phyloP scores from a whole-genome alignment of 2,888 invertebrate genomes.

The Leucophenga montana region DNA sequence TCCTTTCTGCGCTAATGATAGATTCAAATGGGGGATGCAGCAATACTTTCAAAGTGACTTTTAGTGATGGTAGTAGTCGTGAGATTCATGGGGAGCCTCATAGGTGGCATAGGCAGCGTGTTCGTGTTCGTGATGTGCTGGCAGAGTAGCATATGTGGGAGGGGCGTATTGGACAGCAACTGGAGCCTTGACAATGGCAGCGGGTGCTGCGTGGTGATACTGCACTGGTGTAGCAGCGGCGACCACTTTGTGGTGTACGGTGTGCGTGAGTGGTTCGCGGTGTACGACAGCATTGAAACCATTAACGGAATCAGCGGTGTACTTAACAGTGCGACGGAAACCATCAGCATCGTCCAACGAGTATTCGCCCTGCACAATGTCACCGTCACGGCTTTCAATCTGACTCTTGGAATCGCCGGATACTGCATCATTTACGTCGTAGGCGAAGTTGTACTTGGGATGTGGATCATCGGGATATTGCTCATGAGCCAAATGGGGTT shows the following conservation, averaged over 20 bases:
- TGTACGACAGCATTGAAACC: constrained; percentile 72
- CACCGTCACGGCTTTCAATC: constrained; percentile 70
- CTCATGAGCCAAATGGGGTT: constrained; percentile 55
- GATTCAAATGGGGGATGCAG: constrained; percentile 44
- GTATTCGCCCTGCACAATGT: constrained; percentile 72
- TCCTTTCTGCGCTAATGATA: neutral
- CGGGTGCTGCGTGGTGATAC: constrained; percentile 53
- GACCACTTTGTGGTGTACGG: constrained; percentile 48
- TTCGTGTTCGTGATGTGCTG: constrained; percentile 46
- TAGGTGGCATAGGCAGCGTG: constrained; percentile 52
- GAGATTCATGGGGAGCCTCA: constrained; percentile 55
- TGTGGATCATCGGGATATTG: constrained; percentile 65
- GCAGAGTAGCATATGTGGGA: constrained; percentile 40
- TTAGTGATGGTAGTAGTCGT: constrained; percentile 62
- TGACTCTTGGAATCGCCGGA: constrained; percentile 73
- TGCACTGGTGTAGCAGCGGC: constrained; percentile 50
- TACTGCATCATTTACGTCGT: constrained; percentile 69
- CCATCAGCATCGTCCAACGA: constrained; percentile 72
- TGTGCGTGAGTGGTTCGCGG: constrained; percentile 60
- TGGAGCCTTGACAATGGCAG: constrained; percentile 50
- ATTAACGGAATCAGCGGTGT: constrained; percentile 70
- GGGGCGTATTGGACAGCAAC: constrained; percentile 44
- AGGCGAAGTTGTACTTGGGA: constrained; percentile 70
- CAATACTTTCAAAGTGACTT: constrained; percentile 41
- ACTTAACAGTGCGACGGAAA: constrained; percentile 70